These are phyloP conservation scores for Megaceryle torquata DNA, from an alignment of 2,113 vertebrate genomes.

Conservation along the genomic window DNA sequence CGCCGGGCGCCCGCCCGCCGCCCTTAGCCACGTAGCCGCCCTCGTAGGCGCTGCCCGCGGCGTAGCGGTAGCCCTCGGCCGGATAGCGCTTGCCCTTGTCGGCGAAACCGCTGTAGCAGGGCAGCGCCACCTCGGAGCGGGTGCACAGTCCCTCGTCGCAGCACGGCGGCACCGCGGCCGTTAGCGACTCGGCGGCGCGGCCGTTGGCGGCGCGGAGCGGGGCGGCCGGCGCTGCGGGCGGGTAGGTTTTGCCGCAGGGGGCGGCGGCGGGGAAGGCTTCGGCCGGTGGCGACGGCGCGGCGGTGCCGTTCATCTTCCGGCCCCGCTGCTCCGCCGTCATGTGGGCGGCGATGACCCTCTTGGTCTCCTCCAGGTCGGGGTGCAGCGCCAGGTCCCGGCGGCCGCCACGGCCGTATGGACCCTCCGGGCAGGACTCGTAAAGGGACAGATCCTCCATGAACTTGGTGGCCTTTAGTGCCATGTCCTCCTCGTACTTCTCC, in stretches of 20 bases:
- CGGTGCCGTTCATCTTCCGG: constrained; percentile 76
- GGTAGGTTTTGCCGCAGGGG: constrained; percentile 74
- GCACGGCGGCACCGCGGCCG: constrained; percentile 59
- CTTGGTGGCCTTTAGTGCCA: constrained; percentile 79
- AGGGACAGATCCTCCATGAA: constrained; percentile 86
- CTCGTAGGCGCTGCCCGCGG: constrained; percentile 73
- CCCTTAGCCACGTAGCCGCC: constrained; percentile 72
- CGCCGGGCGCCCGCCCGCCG: constrained; percentile 74
- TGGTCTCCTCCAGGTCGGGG: constrained; percentile 52
- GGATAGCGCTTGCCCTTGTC: constrained; percentile 82
- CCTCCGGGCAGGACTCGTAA: constrained; percentile 75
- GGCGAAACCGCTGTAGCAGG: constrained; percentile 81
- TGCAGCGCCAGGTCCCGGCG: constrained; percentile 58
- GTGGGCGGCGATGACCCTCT: constrained; percentile 48
- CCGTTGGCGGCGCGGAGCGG: constrained; percentile 73
- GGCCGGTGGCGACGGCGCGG: constrained; percentile 72
- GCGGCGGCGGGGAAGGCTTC: constrained; percentile 59
- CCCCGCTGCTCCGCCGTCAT: constrained; percentile 71
- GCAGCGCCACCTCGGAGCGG: constrained; percentile 85
- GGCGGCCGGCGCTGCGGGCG: constrained; percentile 30
- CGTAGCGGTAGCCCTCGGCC: constrained; percentile 81
- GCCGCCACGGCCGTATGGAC: constrained; percentile 72
- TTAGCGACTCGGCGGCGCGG: constrained; percentile 68
- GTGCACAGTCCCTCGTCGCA: constrained; percentile 79
- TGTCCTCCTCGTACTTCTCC: constrained; percentile 82